These are phyloP conservation scores for Mesembrinibis cayennensis DNA, from an alignment of 2,113 vertebrate species.

Conservation along the genomic window DNA sequence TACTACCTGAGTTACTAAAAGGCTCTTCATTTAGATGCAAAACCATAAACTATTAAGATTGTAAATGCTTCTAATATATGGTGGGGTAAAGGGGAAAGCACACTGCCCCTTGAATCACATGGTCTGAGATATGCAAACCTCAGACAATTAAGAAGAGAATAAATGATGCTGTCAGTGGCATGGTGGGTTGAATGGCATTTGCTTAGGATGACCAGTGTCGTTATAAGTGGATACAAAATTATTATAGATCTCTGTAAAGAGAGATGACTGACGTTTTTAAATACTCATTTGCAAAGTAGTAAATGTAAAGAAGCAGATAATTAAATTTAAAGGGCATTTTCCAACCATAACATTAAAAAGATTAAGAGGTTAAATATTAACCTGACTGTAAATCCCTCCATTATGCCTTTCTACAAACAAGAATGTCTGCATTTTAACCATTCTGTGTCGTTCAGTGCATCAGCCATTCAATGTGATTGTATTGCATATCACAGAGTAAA, in stretches of 20 bases:
- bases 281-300: background rate
- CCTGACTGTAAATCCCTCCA: background rate
- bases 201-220: background rate
- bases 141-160: background rate
- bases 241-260: background rate
- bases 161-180: background rate
- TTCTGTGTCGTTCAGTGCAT: background rate
- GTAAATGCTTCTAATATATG: background rate
- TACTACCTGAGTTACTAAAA: background rate
- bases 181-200: background rate
- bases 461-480: background rate
- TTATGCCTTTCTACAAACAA: background rate
- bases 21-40: background rate
- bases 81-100: background rate
- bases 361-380: constrained; percentile 36
- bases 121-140: background rate
- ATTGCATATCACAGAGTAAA: background rate
- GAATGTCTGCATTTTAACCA: background rate
- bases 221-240: background rate
- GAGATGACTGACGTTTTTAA: constrained; percentile 3
- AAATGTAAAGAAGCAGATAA: constrained; percentile 13
- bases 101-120: background rate
- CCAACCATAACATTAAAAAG: background rate
- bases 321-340: constrained; percentile 31
- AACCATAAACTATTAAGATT: background rate